Base-by-base conservation (phyloP, 1,140 invertebrate genomes). In the Formica selysi region DNA sequence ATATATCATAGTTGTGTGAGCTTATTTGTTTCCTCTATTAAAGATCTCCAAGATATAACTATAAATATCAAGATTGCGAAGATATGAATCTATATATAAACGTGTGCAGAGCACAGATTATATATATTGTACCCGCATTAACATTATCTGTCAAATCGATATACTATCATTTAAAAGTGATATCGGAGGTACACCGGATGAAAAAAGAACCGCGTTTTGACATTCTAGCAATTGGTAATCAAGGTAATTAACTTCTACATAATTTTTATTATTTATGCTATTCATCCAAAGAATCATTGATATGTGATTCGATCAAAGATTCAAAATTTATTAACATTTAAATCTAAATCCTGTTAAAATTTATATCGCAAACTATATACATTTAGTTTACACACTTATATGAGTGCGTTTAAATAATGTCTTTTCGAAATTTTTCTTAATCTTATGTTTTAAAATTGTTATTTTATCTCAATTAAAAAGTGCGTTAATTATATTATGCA, bases 1-100 rank as follows among this genome's bases (percentile, higher is more conserved):
- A n/a, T n/a, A n/a, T n/a, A n/a, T n/a, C n/a, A 36, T 32, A 36
- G 61, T 41, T 29, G 26, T 32, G 32, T 61, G 38, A 76, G 11
- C 29, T 61, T 41, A 26, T 61, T 76, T 61, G 16, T 59, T 74
- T 59, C 11, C 36, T 32, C 54, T 22, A 59, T 74, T 26, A 11
- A 5, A 61, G 11, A 61, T 29, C 4, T 74, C 0, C 29, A 13
- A 38, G 29, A 41, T 73, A 26, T 29, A 51, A 51, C 38, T 74
- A 54, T 16, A 62, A 29, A 8, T 10, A 79, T 51, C 48, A 79
- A 65, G 41, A n/a, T 36, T 2, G 13, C 26, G n/a, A 10, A 2
- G 26, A 65, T 38, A 73, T 41, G 1, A 38, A 6, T 51, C 22
- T n/a, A n/a, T 67, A 36, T 11, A 16, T 41, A 0, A 3, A 2